Evolutionary conservation across 2,113 vertebrate genomes (phyloP).

Genomic region (Macrotus californicus): DNA sequence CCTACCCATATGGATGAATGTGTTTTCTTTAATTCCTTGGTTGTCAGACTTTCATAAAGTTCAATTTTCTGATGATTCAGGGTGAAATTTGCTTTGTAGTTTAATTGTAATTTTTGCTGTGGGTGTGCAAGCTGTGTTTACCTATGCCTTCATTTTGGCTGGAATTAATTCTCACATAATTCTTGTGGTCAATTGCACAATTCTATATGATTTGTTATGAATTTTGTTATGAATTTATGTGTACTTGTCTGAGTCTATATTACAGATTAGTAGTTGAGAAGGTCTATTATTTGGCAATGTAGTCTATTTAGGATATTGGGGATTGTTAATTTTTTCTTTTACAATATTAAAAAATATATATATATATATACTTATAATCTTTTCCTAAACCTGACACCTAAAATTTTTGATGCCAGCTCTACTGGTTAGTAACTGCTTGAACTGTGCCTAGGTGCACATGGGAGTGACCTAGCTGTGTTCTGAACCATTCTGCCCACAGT

Average conservation of each 20-base stretch:
- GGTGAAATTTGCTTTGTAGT: too few relatives aligned
- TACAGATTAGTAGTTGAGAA: neutral
- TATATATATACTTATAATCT: neutral
- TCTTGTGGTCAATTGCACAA: neutral
- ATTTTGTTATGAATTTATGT: neutral
- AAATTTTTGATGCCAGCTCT: neutral
- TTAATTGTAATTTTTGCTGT: too few relatives aligned
- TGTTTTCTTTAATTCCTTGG: too few relatives aligned
- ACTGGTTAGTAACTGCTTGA: too few relatives aligned
- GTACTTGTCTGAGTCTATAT: neutral
- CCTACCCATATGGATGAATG: too few relatives aligned
- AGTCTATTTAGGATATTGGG: neutral
- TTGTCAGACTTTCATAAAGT: too few relatives aligned
- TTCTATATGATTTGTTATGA: neutral
- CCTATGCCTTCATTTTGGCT: too few relatives aligned
- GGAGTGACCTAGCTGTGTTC: too few relatives aligned
- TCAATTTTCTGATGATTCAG: too few relatives aligned
- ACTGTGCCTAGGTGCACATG: too few relatives aligned
- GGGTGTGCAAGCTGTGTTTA: too few relatives aligned
- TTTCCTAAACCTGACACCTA: neutral
- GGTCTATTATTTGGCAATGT: neutral
- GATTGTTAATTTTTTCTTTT: neutral
- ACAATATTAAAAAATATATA: neutral
- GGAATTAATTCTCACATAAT: neutral
- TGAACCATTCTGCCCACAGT: too few relatives aligned